Percentiles rank a stretch among this genome's conserved stretches.
Conservation (phyloP, 1,140 invertebrate species). For the Brachionus manjavacas region DNA sequence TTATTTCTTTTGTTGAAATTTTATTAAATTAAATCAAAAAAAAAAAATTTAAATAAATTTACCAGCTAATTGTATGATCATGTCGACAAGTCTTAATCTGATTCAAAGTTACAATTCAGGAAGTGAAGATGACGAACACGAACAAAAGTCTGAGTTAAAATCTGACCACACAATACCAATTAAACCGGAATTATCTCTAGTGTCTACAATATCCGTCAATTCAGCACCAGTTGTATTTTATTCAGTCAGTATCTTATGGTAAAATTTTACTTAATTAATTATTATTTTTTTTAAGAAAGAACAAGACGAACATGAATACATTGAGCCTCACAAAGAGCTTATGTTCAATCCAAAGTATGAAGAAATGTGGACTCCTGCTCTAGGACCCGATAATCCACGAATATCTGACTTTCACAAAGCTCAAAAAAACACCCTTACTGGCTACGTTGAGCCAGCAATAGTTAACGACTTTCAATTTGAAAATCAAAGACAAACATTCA, state of each 20-base stretch:
- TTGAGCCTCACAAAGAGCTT: slow-evolving; percentile 62
- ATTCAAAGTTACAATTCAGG: background rate
- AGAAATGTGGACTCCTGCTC: slow-evolving; percentile 79
- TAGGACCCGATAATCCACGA: slow-evolving; percentile 81
- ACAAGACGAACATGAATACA: slow-evolving; percentile 21
- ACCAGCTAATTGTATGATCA: background rate
- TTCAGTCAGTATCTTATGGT: background rate
- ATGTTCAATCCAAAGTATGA: slow-evolving; percentile 89
- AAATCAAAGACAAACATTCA: slow-evolving; percentile 87
- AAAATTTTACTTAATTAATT: background rate
- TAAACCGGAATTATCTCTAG: background rate
- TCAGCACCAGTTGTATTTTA: slow-evolving; percentile 17
- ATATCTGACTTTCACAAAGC: slow-evolving; percentile 70
- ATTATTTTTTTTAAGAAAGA: background rate
- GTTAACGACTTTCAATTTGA: slow-evolving; percentile 97
- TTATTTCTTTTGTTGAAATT: too few species aligned
- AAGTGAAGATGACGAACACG: background rate
- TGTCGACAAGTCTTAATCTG: background rate
- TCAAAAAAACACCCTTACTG: slow-evolving; percentile 79
- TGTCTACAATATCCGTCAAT: background rate
- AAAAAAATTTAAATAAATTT: background rate
- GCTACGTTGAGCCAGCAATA: slow-evolving; percentile 88
- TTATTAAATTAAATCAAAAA: background rate
- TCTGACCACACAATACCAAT: background rate
- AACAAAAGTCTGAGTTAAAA: background rate